Percentiles rank a stretch among this genome's conserved stretches.
These are phyloP conservation scores for Heterocephalus glaber DNA, from an alignment of 2,113 vertebrate genomes.

Conservation along the genomic window DNA sequence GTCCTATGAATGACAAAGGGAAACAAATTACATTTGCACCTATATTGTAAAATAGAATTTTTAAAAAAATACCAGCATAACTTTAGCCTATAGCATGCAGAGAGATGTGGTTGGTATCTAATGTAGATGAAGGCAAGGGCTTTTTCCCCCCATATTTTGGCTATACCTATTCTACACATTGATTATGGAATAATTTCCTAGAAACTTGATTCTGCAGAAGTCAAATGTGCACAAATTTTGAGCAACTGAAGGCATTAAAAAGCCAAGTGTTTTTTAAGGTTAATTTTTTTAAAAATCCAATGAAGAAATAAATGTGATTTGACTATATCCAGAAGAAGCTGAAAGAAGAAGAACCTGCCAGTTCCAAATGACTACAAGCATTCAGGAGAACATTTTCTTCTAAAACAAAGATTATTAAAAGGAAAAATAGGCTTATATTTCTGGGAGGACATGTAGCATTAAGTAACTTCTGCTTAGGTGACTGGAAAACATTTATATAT, in stretches of 20 bases:
- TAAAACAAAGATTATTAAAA: constrained; percentile 13
- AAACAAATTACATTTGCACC: constrained; percentile 29
- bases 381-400: constrained; percentile 18
- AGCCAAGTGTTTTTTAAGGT: constrained; percentile 18
- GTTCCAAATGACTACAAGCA: background rate
- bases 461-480: constrained; percentile 49
- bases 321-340: constrained; percentile 24
- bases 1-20: constrained; percentile 20
- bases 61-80: constrained; percentile 3
- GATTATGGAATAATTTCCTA: constrained; percentile 54
- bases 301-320: constrained; percentile 60
- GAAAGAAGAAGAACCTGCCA: constrained; percentile 11
- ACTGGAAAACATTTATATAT: background rate
- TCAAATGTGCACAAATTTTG: constrained; percentile 48
- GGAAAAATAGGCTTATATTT: constrained; percentile 26
- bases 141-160: constrained; percentile 29
- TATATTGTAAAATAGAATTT: constrained; percentile 43
- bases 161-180: constrained; percentile 1
- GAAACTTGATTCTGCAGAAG: constrained; percentile 51
- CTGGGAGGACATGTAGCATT: background rate
- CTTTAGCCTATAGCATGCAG: constrained; percentile 26
- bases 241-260: constrained; percentile 52
- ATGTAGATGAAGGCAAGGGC: constrained; percentile 47
- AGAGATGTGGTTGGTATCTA: background rate
- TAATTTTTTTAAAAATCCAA: background rate